Base-by-base conservation (phyloP, 2,888 invertebrate species). In the Girardia tigrina region DNA sequence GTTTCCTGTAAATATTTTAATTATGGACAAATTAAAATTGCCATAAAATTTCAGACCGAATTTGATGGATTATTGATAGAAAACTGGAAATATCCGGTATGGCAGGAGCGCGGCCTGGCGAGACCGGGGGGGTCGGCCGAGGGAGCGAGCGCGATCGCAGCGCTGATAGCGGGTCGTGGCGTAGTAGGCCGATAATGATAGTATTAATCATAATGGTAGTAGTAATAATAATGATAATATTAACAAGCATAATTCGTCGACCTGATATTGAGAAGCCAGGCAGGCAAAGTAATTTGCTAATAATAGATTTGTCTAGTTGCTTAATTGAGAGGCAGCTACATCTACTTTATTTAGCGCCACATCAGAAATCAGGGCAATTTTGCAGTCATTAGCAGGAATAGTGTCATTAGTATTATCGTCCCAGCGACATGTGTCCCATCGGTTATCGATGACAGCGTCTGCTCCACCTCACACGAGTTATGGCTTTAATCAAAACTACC, bases 391-490 rank as follows among this genome's bases (percentile, higher is more conserved):
- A 56, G 23, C 56, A 56, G 56, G 8, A 56, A 56, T 4, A 56
- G 56, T 56, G 56, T 56, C 56, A 56, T 56, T 56, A 56, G 56
- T n/a, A 56, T 56, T 36, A 56, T 56, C n/a, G 56, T n/a, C n/a
- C 4, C n/a, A 12, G 8, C 56, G 56, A 56, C 56, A 56, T 56
- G 56, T n/a, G 56, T 4, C 56, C 56, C 56, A 12, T n/a, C 56
- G n/a, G 56, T 56, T 56, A 56, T 56, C 56, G 56, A 56, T 56
- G 56, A 56, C 56, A 56, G n/a, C 56, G 56, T 56, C 56, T 56
- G 56, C 56, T 56, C 56, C 56, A 56, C 56, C 56, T 56, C 56
- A n/a, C 56, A n/a, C 56, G 12, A 36, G 12, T 36, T 36, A 16
- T 36, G 56, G 56, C 56, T 56, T 56, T 56, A 56, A 56, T 56